These are phyloP conservation scores for Ganaspis brasiliensis DNA, from an alignment of 2,888 invertebrate species.

Conservation along the genomic window DNA sequence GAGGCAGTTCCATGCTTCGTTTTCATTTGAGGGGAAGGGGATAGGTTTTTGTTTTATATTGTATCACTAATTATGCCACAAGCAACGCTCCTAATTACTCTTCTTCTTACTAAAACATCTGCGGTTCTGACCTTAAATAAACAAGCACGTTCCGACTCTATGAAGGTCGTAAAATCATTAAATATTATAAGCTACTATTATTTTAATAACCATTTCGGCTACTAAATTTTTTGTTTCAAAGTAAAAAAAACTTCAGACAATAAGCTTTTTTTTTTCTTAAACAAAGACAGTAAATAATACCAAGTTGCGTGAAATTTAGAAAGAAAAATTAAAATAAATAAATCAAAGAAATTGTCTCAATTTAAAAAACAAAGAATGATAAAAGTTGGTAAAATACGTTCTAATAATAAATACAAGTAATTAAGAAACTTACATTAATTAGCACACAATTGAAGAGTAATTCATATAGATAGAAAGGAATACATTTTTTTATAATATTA, in stretches of 20 bases:
- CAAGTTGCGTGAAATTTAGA: no score
- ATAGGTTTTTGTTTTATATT: neutral
- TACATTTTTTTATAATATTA: no score
- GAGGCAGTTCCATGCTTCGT: neutral
- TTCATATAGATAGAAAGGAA: no score
- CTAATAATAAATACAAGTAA: no score
- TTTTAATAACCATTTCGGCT: neutral
- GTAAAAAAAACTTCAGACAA: neutral
- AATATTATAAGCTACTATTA: neutral
- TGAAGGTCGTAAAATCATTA: neutral
- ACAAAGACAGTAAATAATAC: no score
- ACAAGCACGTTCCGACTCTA: neutral
- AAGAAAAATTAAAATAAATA: no score
- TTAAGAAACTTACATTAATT: no score
- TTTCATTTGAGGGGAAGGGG: neutral
- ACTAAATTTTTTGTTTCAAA: neutral
- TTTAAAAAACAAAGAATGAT: no score
- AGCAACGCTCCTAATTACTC: conserved; percentile 7
- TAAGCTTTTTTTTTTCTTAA: no score
- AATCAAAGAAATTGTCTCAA: no score
- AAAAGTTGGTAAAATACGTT: no score
- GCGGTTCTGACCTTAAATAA: neutral
- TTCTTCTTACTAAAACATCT: conserved; percentile 4
- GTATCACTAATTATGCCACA: conserved; percentile 4
- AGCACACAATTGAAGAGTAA: no score